phyloP scores from a whole-genome alignment of 2,888 invertebrate species.

The Andrena bucephala region DNA sequence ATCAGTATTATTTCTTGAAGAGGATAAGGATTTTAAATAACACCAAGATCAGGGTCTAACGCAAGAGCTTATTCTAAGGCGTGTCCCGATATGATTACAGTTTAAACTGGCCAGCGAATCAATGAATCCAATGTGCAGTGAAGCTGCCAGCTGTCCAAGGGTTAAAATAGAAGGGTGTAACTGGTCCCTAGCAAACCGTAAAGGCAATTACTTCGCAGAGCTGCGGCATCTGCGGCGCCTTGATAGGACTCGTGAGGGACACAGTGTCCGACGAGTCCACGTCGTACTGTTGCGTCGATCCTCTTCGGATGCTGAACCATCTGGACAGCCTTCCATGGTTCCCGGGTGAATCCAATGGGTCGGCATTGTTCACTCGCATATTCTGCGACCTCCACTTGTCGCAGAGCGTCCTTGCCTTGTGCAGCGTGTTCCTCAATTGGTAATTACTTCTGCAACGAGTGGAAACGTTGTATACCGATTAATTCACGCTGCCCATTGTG shows the following conservation, averaged over 20 bases:
- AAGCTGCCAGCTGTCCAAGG: no score
- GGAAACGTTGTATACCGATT: constrained; percentile 29
- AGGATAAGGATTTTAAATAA: no score
- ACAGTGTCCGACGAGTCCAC: constrained; percentile 85
- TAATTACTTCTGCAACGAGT: constrained; percentile 88
- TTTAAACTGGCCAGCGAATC: no score
- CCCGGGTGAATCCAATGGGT: constrained; percentile 87
- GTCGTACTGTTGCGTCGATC: constrained; percentile 94
- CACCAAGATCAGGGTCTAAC: no score
- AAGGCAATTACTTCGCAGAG: constrained; percentile 89
- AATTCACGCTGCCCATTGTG: background rate
- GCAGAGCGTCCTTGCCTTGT: constrained; percentile 93
- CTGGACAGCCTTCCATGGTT: constrained; percentile 90
- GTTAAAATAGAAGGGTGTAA: background rate
- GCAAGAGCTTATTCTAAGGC: no score
- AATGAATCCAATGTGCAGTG: no score
- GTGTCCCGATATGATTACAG: no score
- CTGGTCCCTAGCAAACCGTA: background rate
- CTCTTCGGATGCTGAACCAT: constrained; percentile 95
- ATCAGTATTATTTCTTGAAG: no score
- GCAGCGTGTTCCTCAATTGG: constrained; percentile 92
- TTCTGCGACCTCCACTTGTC: constrained; percentile 89
- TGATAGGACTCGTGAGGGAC: constrained; percentile 82
- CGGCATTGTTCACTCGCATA: constrained; percentile 80
- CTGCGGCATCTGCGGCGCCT: constrained; percentile 90